Base-by-base conservation (phyloP, 2,888 invertebrate genomes). In the Helobdella robusta region DNA sequence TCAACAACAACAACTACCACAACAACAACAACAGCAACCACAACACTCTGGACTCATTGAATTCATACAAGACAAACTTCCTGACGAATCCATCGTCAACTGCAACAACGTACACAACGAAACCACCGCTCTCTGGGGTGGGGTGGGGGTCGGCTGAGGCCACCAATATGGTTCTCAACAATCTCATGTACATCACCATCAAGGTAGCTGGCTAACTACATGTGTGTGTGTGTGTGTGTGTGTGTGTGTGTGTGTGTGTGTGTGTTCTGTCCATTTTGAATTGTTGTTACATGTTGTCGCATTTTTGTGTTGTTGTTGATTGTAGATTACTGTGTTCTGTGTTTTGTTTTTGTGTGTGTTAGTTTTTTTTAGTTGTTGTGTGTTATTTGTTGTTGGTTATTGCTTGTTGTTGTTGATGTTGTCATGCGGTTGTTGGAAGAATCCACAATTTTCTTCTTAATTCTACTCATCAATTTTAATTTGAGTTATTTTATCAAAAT, bases 151-250 rank as follows among this genome's bases (percentile, higher is more conserved):
- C 94, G 0, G 90, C 90, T 0, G 68, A 97, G 81, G 97, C 97
- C n/a, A 98, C 97, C 0, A 97, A 98, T 82, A 94, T 98, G 92
- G 92, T 98, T 59, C 84, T 98, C 69, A 98, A 98, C 80, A 98
- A 98, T 82, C 86, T 98, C 25, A 91, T 98, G 81, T 97, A 95
- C 81, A 89, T 97, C 74, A 98, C 97, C 5, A 90, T 92, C 2
- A 79, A 76, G 74, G 79, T 79, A 65, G 6, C 1, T 20, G n/a
- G n/a, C n/a, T n/a, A n/a, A n/a, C n/a, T n/a, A n/a, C n/a, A n/a
- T n/a, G n/a, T n/a, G n/a, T n/a, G n/a, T n/a, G n/a, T n/a, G n/a
- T n/a, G n/a, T n/a, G n/a, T n/a, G n/a, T n/a, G n/a, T n/a, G n/a
- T n/a, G n/a, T n/a, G n/a, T n/a, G n/a, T n/a, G n/a, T n/a, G n/a